These are phyloP conservation scores for Plagiodera versicolora DNA, from an alignment of 2,888 invertebrate species.

Conservation along the genomic window DNA sequence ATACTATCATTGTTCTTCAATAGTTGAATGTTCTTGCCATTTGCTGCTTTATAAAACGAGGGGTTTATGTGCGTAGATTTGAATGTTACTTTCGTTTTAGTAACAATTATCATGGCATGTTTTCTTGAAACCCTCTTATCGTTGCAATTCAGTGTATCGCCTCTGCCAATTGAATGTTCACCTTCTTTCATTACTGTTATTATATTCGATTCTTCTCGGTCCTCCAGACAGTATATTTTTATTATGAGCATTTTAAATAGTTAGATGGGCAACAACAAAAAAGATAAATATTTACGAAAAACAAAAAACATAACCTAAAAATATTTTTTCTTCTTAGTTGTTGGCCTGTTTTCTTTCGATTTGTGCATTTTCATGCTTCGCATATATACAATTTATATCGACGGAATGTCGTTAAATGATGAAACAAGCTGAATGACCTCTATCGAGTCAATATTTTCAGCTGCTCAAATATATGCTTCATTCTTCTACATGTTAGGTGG, in stretches of 20 bases:
- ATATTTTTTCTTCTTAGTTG: too few relatives aligned
- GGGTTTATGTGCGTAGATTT: slow-evolving; percentile 60
- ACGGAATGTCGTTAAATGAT: too few relatives aligned
- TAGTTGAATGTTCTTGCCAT: slow-evolving; percentile 46
- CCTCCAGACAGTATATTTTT: slow-evolving; percentile 22
- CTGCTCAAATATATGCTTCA: too few relatives aligned
- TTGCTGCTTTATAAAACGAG: slow-evolving; percentile 55
- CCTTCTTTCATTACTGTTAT: slow-evolving; percentile 18
- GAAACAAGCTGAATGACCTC: too few relatives aligned
- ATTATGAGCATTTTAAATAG: slow-evolving; percentile 13
- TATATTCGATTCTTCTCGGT: slow-evolving; percentile 10
- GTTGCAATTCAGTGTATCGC: slow-evolving; percentile 33
- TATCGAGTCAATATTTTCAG: too few relatives aligned
- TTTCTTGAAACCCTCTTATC: slow-evolving; percentile 60
- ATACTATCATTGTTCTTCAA: slow-evolving; percentile 50
- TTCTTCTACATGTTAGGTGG: too few relatives aligned
- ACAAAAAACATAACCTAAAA: too few relatives aligned
- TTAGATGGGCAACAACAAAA: too few relatives aligned
- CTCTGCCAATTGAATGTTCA: slow-evolving; percentile 27
- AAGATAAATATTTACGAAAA: too few relatives aligned
- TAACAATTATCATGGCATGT: slow-evolving; percentile 57
- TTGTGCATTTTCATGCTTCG: too few relatives aligned
- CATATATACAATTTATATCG: too few relatives aligned
- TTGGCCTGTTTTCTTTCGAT: too few relatives aligned
- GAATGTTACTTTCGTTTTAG: slow-evolving; percentile 49